Evolutionary conservation across 2,113 vertebrate genomes (phyloP).

Genomic region (Sylvilagus bachmani): DNA sequence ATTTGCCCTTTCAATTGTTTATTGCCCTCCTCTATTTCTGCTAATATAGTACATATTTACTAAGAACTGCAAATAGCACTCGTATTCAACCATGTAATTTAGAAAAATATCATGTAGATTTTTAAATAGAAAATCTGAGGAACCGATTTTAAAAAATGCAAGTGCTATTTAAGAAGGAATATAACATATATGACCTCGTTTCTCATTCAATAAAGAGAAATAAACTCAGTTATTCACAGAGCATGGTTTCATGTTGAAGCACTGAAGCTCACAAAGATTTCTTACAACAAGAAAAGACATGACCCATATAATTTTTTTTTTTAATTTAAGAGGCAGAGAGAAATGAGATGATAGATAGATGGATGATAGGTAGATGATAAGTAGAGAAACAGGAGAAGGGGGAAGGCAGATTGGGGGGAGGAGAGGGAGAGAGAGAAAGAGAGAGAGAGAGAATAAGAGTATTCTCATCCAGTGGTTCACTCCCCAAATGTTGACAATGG

Average conservation of each 20-base stretch:
- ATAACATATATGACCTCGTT: not conserved
- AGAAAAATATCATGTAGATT: not conserved
- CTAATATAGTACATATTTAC: not conserved
- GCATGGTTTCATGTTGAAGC: not conserved
- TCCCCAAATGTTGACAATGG: too few species aligned
- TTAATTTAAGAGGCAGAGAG: too few species aligned
- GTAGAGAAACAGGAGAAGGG: too few species aligned
- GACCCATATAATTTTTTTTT: not conserved
- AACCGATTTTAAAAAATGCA: conserved; percentile 8
- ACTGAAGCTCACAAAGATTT: not conserved
- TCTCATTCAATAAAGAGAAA: not conserved
- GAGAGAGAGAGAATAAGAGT: too few species aligned
- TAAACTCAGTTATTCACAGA: not conserved
- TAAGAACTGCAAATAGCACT: not conserved
- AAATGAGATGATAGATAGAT: too few species aligned
- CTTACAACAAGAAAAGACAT: not conserved
- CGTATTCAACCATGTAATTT: not conserved
- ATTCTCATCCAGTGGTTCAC: too few species aligned
- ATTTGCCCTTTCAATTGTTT: not conserved
- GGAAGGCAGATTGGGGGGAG: too few species aligned
- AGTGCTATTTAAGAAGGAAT: not conserved
- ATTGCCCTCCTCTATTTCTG: not conserved
- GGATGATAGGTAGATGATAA: too few species aligned
- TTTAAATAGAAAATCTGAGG: not conserved
- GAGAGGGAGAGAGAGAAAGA: too few species aligned